Conservation (phyloP, 2,113 vertebrate genomes). For the Rhinoderma darwinii region DNA sequence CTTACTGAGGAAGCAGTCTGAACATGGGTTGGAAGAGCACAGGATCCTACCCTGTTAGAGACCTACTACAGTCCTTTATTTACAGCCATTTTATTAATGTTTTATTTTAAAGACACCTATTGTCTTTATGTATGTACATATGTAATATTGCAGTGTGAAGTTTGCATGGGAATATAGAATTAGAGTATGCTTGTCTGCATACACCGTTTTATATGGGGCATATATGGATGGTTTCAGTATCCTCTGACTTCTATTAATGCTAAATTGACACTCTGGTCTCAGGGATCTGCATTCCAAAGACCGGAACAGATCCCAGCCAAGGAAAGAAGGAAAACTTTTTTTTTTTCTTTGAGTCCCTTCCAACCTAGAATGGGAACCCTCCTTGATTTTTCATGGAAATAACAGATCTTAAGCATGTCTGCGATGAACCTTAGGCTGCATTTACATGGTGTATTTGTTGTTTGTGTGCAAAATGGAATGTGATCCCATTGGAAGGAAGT, state of each 20-base stretch:
- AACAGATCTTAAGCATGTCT: neutral
- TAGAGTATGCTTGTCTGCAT: neutral
- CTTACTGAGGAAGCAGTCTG: neutral
- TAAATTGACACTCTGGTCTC: neutral
- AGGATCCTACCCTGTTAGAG: neutral
- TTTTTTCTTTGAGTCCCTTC: neutral
- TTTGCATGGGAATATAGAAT: neutral
- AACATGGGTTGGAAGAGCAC: constrained; percentile 1
- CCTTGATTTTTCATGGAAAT: neutral
- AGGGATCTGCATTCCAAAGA: neutral
- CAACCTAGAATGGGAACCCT: neutral
- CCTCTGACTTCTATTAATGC: neutral
- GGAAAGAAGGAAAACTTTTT: neutral
- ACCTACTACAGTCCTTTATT: constrained; percentile 12
- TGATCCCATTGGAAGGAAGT: neutral
- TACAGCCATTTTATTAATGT: neutral
- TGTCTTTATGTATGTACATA: neutral
- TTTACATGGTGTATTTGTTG: neutral
- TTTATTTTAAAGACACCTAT: constrained; percentile 16
- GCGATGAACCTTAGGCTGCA: neutral
- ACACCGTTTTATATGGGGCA: neutral
- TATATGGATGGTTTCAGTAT: neutral
- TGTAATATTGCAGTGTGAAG: neutral
- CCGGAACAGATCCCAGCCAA: neutral
- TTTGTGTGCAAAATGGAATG: neutral